Evolutionary conservation across 2,113 vertebrate genomes (phyloP), one percentile per base, ranked within the genome.

Genomic region (Trematomus loennbergii): DNA sequence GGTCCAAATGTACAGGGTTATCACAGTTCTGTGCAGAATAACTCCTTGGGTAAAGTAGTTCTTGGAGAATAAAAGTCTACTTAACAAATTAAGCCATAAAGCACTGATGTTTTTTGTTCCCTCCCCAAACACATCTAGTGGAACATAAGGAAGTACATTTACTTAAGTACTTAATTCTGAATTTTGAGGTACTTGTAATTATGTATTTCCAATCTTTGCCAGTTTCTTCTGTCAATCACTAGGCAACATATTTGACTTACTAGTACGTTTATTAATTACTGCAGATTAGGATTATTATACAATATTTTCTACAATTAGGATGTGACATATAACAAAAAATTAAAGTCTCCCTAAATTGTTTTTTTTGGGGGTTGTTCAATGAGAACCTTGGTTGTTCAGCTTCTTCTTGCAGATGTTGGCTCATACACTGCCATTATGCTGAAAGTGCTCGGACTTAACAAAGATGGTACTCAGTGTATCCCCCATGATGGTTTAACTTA

Each of bases 401-500:
- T 33, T 11, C 29, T 49, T 15, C 9, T 5, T n/a, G 53, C 17
- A 79, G 15, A 59, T 16, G 43, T 50, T 22, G 61, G 11, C 17
- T 65, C 43, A 78, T 16, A 33, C n/a, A 7, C 29, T 43, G n/a
- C 20, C 50, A 17, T 76, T 55, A 50, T 59, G 33, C 8, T 59
- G 62, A 40, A 46, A 58, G 46, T 12, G 55, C 36, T 60, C 50
- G n/a, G 40, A 33, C 45, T 64, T 17, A 57, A 83, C 80, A 87
- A 79, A 79, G 70, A 54, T 49, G 15, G 0, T n/a, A 60, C 52
- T 82, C 48, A 78, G 1, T 15, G 6, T 16, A 12, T 60, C 67
- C 67, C 20, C 15, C 59, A 46, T 20, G 36, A 66, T 60, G 72
- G 59, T 81, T 87, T 75, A 84, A 87, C 78, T 78, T 70, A 18